phyloP scores from a whole-genome alignment of 2,797 vertebrate genomes.

The Micropoecilia bifurca region DNA sequence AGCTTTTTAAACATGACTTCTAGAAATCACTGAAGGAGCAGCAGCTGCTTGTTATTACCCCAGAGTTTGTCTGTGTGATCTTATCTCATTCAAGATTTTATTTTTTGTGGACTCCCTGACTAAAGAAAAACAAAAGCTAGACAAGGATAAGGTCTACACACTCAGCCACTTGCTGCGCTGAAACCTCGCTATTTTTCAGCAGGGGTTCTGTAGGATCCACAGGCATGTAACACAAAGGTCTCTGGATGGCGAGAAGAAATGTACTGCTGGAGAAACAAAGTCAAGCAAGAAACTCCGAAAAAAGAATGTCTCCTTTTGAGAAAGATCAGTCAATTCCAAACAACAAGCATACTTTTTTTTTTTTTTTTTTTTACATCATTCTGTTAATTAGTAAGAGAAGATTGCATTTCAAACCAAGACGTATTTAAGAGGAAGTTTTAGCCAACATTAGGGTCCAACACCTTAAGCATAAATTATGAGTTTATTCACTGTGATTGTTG shows the following conservation, averaged over 20 bases:
- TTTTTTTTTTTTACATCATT: neutral
- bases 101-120: constrained; percentile 49
- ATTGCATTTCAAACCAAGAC: neutral
- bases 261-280: neutral
- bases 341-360: neutral
- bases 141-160: constrained; percentile 52
- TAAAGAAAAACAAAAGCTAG: constrained; percentile 70
- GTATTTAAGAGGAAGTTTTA: constrained; percentile 8
- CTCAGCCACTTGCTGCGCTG: constrained; percentile 18
- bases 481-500: constrained; percentile 7
- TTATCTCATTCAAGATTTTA: constrained; percentile 78
- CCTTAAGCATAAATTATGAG: constrained; percentile 1
- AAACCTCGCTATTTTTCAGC: constrained; percentile 43
- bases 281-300: neutral
- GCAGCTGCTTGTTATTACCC: constrained; percentile 83
- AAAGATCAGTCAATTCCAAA: neutral
- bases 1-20: constrained; percentile 73
- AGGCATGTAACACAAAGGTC: constrained; percentile 22
- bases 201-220: constrained; percentile 22
- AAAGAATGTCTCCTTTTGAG: neutral
- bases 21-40: constrained; percentile 78
- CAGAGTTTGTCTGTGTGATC: constrained; percentile 76
- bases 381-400: neutral
- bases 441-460: neutral
- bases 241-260: constrained; percentile 6